A percentile compares a stretch with the other conserved stretches of the same genome.
These are phyloP conservation scores for Drosophila anceps DNA, from an alignment of 2,888 invertebrate genomes.

Conservation along the genomic window DNA sequence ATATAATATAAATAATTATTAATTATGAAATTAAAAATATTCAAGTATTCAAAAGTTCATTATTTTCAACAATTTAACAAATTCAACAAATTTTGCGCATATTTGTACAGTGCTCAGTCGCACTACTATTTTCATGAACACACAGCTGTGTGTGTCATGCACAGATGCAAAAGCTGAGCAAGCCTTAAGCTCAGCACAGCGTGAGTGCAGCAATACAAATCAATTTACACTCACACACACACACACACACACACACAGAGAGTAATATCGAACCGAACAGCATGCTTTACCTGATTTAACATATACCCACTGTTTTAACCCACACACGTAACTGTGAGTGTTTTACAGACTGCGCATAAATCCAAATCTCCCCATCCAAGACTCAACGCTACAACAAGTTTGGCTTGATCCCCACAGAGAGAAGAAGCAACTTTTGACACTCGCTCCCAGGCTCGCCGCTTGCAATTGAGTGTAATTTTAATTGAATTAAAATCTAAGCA, in stretches of 20 bases:
- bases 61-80: too few species aligned
- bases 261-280: too few species aligned
- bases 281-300: background rate
- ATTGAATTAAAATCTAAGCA: slow-evolving; percentile 75
- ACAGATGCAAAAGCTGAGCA: background rate
- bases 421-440: slow-evolving; percentile 15
- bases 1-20: too few species aligned
- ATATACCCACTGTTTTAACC: background rate
- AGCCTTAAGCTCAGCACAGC: background rate
- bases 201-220: slow-evolving; percentile 1
- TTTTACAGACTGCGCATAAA: slow-evolving; percentile 5
- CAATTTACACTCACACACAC: slow-evolving; percentile 2
- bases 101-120: background rate
- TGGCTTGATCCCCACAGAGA: slow-evolving; percentile 9
- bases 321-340: background rate
- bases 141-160: background rate
- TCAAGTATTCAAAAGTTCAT: too few species aligned
- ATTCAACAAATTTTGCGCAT: too few species aligned
- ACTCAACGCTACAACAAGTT: background rate
- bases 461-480: slow-evolving; percentile 62
- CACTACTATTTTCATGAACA: background rate
- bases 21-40: too few species aligned
- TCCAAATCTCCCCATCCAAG: too few species aligned
- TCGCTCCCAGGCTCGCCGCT: slow-evolving; percentile 29
- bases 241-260: background rate